Evolutionary conservation across 2,797 vertebrate genomes (phyloP).

Genomic region (Rallus crepitans): DNA sequence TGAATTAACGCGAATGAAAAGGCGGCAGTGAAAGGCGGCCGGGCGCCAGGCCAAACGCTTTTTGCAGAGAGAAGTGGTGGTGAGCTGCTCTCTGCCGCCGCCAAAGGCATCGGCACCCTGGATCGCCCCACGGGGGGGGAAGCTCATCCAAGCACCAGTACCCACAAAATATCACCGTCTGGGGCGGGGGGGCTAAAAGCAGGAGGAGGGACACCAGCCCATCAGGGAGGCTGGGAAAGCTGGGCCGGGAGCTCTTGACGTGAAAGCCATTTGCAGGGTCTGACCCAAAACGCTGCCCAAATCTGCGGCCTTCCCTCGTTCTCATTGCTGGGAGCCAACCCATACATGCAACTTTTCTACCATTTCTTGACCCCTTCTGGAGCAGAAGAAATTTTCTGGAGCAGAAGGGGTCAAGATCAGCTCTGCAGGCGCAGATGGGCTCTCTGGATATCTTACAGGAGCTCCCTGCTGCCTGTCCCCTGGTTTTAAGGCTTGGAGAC

Average conservation of each 20-base stretch:
- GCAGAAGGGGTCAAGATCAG: no score
- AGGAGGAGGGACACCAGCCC: fast-evolving
- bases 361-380: neutral
- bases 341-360: neutral
- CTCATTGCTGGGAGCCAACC: neutral
- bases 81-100: neutral
- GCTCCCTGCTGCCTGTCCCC: neutral
- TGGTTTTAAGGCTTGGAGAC: neutral
- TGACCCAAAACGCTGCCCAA: neutral
- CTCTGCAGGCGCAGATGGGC: neutral
- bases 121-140: fast-evolving
- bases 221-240: neutral
- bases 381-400: neutral
- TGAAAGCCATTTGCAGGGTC: neutral
- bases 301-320: neutral
- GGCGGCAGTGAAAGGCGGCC: constrained; percentile 47
- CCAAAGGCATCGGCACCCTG: neutral
- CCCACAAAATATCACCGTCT: neutral
- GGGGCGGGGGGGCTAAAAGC: neutral
- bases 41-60: constrained; percentile 13
- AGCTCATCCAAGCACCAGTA: neutral
- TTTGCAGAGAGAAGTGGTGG: neutral
- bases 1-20: constrained; percentile 64
- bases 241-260: neutral
- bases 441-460: neutral